These are phyloP conservation scores for Emydura subglobosa DNA, from an alignment of 2,113 vertebrate genomes.

Conservation along the genomic window DNA sequence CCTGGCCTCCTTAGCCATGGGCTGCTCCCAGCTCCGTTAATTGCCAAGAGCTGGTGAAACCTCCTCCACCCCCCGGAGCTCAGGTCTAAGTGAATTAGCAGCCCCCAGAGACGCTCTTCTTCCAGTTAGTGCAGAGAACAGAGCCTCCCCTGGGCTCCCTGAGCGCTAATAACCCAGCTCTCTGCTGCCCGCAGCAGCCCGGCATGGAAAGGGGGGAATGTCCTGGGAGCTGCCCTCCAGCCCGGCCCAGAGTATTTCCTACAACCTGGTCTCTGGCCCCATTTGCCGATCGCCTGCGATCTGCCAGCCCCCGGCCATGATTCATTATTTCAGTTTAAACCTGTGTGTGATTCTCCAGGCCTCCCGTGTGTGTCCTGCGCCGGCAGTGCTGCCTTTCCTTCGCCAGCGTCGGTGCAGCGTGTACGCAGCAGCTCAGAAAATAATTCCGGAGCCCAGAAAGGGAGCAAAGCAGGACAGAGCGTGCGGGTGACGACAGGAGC, in stretches of 20 bases:
- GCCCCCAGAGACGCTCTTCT: background rate
- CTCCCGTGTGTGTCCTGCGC: no score
- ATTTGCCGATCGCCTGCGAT: background rate
- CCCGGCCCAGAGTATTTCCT: background rate
- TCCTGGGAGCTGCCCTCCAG: background rate
- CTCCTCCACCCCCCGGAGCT: background rate
- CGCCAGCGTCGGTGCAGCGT: background rate
- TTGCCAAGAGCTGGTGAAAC: background rate
- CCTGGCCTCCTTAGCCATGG: background rate
- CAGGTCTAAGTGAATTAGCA: background rate
- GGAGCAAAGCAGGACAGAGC: background rate
- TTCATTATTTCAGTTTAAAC: background rate
- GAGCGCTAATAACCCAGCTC: background rate
- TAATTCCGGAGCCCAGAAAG: no score
- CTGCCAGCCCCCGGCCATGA: background rate
- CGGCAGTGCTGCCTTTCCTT: background rate
- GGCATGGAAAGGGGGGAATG: background rate
- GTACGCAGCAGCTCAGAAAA: background rate
- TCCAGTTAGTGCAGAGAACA: conserved; percentile 4
- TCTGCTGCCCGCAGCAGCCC: background rate
- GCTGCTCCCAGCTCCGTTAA: background rate
- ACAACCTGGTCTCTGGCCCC: background rate
- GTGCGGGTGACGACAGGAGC: no score
- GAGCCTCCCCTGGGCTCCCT: background rate
- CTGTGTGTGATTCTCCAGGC: background rate